Conservation (phyloP, 2,888 invertebrate species). For the Eilema sororculum region DNA sequence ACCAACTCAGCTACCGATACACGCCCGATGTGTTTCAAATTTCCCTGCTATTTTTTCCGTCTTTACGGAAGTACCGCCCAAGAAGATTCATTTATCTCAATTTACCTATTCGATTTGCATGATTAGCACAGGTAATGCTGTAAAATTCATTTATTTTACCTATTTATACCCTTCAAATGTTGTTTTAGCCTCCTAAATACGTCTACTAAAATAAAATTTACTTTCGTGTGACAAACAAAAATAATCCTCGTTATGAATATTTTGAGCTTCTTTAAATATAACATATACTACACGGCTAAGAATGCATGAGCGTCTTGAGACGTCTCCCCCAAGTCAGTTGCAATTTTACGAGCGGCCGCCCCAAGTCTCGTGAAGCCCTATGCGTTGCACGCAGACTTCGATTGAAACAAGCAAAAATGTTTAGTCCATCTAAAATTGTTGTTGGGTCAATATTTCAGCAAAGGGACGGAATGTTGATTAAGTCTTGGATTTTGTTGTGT, state of each 20-base stretch:
- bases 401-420: conserved; percentile 62
- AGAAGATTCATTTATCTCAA: too few species aligned
- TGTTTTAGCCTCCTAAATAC: too few species aligned
- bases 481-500: conserved; percentile 14
- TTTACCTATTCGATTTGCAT: too few species aligned
- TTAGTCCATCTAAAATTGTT: conserved; percentile 40
- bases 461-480: conserved; percentile 25
- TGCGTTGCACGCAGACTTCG: conserved; percentile 63
- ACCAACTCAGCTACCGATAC: too few species aligned
- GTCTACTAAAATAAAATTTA: too few species aligned
- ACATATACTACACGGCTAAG: conserved; percentile 68
- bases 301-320: conserved; percentile 85
- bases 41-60: too few species aligned
- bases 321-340: conserved; percentile 79
- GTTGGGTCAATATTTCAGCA: conserved; percentile 33
- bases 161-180: too few species aligned
- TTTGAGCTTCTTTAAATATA: conserved; percentile 38
- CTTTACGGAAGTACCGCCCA: too few species aligned
- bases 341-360: conserved; percentile 84
- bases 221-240: not conserved
- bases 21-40: too few species aligned
- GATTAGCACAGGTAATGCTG: too few species aligned
- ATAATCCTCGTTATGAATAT: not conserved
- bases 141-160: too few species aligned
- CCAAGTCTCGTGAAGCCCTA: conserved; percentile 61